These are phyloP conservation scores for Azemiops feae DNA, from an alignment of 2,113 vertebrate genomes.

Conservation along the genomic window DNA sequence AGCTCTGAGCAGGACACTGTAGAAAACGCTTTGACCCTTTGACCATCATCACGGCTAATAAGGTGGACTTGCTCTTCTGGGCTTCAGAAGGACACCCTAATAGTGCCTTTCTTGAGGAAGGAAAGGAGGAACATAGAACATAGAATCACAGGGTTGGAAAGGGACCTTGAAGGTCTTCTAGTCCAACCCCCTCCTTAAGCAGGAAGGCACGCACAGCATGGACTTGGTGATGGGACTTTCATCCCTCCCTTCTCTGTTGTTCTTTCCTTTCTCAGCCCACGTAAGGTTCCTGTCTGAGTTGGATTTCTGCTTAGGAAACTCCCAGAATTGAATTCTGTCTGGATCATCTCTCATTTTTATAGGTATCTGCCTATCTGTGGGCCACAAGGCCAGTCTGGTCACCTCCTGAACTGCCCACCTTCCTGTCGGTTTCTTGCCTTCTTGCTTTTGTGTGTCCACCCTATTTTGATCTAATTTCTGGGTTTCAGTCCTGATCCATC, in stretches of 20 bases:
- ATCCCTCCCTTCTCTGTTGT: not conserved
- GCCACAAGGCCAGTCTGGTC: not conserved
- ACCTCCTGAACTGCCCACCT: not conserved
- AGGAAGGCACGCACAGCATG: not conserved
- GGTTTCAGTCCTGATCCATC: not conserved
- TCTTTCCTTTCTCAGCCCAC: not conserved
- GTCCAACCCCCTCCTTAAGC: too few species aligned
- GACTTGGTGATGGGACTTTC: not conserved
- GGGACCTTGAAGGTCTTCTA: too few species aligned
- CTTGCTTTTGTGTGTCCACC: not conserved
- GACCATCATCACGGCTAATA: not conserved
- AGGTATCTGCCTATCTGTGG: not conserved
- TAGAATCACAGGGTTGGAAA: too few species aligned
- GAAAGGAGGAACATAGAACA: not conserved
- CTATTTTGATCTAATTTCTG: not conserved
- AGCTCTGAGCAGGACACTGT: not conserved
- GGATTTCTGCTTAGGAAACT: not conserved
- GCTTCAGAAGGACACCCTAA: not conserved
- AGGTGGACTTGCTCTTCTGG: not conserved
- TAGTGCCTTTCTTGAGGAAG: not conserved
- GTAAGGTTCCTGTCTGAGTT: not conserved
- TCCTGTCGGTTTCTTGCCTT: too few species aligned
- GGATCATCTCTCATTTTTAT: not conserved
- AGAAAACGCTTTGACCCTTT: not conserved
- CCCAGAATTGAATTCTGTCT: not conserved